phyloP scores from a whole-genome alignment of 2,888 invertebrate species.

The Trachelus troglodyta region DNA sequence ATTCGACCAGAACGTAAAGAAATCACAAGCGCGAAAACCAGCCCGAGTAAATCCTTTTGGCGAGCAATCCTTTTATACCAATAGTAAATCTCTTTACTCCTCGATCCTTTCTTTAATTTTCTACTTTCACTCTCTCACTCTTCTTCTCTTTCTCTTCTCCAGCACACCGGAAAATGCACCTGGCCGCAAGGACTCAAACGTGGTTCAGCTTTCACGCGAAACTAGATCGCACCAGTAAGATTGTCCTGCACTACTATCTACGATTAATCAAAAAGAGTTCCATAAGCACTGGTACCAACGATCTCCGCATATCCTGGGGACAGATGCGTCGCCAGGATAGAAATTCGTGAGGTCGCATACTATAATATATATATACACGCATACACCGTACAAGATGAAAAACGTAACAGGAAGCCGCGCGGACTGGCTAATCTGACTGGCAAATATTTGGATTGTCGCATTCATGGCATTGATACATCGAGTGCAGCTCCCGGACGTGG shows the following conservation, averaged over 20 bases:
- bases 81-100: background rate
- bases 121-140: background rate
- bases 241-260: constrained; percentile 54
- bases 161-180: background rate
- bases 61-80: background rate
- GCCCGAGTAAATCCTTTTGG: background rate
- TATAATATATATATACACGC: background rate
- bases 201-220: constrained; percentile 61
- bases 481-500: constrained; percentile 40
- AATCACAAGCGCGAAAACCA: background rate
- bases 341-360: background rate
- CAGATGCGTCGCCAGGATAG: constrained; percentile 36
- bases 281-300: constrained; percentile 13
- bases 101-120: background rate
- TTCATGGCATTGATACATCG: constrained; percentile 60
- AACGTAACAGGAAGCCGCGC: constrained; percentile 52
- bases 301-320: constrained; percentile 6
- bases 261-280: constrained; percentile 60
- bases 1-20: background rate
- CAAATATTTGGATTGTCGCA: constrained; percentile 66
- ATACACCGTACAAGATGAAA: constrained; percentile 22
- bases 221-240: constrained; percentile 60
- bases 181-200: constrained; percentile 4
- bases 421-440: constrained; percentile 58
- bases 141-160: background rate